Base-by-base conservation (phyloP, 2,797 vertebrate species). In the Scarus forsteni region DNA sequence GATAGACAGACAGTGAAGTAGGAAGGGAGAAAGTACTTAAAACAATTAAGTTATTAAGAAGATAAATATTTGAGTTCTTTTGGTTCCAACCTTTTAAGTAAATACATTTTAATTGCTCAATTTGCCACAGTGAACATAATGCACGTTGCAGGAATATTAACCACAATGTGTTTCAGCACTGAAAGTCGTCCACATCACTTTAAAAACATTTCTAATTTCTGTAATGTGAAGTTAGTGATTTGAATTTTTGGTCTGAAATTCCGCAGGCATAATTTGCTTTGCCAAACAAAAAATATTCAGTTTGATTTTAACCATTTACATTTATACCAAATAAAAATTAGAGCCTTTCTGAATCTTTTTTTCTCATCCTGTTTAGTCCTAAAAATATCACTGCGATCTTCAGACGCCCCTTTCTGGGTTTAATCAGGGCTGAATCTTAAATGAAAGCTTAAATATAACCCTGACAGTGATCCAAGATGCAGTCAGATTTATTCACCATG, bases 401-500 rank as follows among this genome's bases (percentile, higher is more conserved):
- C 38, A 56, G 1, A 14, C 5, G 7, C 10, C 14, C 8, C 35
- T 50, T 38, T 35, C 18, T 18, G 46, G 5, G n/a, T 27, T 27
- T 27, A 65, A 36, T 10, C 27, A 6, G 59, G 5, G 18, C 36
- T 43, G 64, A 7, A 7, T 38, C 34, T 53, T 40, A 2, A 49
- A 19, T 54, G 45, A 59, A 18, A 4, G 55, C 54, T 74, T 70
- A 60, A 70, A 46, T 82, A 60, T 27, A 27, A 27, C 27, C 27
- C 56, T 66, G 76, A 80, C 78, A 62, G 38, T 55, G 68, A 80
- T 64, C 68, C 77, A 45, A 68, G 75, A 81, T 64, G 57, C 54
- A 64, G 57, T 55, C 82, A 75, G 64, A 81, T 84, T 77, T 66
- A 80, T 58, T 62, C 60, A 54, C 34, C 71, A 51, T 61, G 60